Conservation (phyloP, 2,888 invertebrate genomes). For the Eupeodes latifasciatus region DNA sequence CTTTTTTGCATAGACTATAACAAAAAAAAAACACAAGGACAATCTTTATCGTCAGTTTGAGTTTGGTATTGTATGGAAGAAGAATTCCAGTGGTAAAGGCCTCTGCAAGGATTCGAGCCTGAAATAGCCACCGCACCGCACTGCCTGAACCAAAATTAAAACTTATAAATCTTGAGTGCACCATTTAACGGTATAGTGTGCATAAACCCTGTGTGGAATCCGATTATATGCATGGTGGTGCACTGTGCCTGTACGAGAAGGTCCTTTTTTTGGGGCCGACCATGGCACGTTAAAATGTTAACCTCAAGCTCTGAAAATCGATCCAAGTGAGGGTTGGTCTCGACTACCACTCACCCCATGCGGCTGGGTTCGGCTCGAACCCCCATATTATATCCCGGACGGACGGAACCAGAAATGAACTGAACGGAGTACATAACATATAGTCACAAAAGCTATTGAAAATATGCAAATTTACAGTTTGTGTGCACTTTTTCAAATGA, state of each 20-base stretch:
- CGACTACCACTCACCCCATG: no score
- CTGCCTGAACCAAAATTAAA: conserved; percentile 64
- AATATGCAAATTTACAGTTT: conserved; percentile 73
- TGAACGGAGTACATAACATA: background rate
- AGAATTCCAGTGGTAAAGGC: conserved; percentile 41
- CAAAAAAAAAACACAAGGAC: conserved; percentile 1
- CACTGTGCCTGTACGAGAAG: conserved; percentile 7
- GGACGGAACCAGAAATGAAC: background rate
- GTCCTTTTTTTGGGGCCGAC: conserved; percentile 47
- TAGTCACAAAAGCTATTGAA: conserved; percentile 46
- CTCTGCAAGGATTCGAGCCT: conserved; percentile 30
- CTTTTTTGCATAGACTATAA: background rate
- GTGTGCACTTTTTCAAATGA: conserved; percentile 71
- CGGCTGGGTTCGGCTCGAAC: conserved; percentile 21
- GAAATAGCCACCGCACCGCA: conserved; percentile 47
- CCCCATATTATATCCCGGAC: conserved; percentile 15
- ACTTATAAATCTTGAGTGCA: conserved; percentile 73
- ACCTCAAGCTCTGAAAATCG: conserved; percentile 64
- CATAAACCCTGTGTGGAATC: conserved; percentile 60
- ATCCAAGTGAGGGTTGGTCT: conserved; percentile 10
- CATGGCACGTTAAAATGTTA: conserved; percentile 39
- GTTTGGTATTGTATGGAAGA: background rate
- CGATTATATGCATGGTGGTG: conserved; percentile 59
- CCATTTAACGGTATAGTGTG: conserved; percentile 70
- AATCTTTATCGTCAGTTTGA: conserved; percentile 8